A percentile compares a stretch with the other conserved stretches of the same genome.
Evolutionary conservation across 2,797 vertebrate species (phyloP).

Genomic region (Pseudocheirus occidentalis): DNA sequence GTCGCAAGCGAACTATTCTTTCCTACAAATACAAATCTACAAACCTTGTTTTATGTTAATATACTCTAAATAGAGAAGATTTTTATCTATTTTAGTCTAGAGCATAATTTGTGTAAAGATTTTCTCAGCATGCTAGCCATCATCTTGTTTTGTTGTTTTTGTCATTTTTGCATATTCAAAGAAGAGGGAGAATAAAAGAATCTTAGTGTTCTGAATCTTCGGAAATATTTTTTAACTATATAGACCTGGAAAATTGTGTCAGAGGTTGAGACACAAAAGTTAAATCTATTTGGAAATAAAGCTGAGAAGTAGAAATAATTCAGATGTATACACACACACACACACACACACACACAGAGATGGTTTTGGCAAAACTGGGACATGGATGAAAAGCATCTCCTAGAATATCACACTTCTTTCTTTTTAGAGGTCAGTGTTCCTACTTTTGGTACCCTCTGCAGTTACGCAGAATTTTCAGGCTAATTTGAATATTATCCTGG

Average conservation of each 20-base stretch:
- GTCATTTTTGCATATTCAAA: conserved; percentile 3
- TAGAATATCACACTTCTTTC: not conserved
- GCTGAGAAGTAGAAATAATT: not conserved
- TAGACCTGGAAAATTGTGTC: not conserved
- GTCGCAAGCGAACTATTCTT: not conserved
- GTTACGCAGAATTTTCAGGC: not conserved
- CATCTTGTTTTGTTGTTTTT: conserved; percentile 7
- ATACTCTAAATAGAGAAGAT: not conserved
- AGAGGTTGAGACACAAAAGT: not conserved
- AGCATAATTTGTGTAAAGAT: not conserved
- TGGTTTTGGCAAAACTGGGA: not conserved
- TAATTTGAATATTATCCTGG: not conserved
- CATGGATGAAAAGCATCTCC: not conserved
- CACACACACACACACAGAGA: not conserved
- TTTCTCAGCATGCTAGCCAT: not conserved
- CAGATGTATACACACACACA: not conserved
- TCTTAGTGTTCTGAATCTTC: not conserved
- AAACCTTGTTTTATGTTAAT: not conserved
- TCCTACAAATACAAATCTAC: conserved; percentile 19
- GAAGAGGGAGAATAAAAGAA: not conserved
- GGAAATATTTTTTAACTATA: not conserved
- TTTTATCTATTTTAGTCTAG: not conserved
- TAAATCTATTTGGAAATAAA: not conserved
- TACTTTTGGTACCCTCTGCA: not conserved
- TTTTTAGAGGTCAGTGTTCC: not conserved